Percentiles rank a stretch among this genome's conserved stretches.
Conservation (phyloP, 2,888 invertebrate genomes). For the Glaucopsyche alexis region DNA sequence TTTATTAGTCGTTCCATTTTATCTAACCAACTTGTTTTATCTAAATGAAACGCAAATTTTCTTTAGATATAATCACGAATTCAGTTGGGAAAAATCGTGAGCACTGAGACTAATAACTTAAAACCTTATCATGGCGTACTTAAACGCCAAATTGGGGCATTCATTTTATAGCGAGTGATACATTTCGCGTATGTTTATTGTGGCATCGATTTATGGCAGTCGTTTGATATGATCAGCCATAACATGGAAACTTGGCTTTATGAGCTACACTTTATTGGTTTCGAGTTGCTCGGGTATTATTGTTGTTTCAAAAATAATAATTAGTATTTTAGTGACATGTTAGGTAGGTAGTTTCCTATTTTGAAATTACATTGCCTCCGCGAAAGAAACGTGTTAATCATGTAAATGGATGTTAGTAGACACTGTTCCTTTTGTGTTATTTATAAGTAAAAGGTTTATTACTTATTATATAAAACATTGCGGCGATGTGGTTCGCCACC, state of each 20-base stretch:
- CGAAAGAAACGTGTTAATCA: too few relatives aligned
- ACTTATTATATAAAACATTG: too few relatives aligned
- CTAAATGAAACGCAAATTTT: slow-evolving; percentile 26
- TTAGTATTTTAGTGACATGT: neutral
- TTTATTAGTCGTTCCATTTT: slow-evolving; percentile 16
- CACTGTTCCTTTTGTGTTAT: neutral
- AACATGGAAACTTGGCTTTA: slow-evolving; percentile 19
- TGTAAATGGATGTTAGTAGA: too few relatives aligned
- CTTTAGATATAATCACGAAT: slow-evolving; percentile 16
- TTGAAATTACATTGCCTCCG: too few relatives aligned
- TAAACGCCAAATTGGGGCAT: slow-evolving; percentile 9
- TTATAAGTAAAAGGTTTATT: too few relatives aligned
- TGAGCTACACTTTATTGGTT: neutral
- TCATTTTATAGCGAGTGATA: neutral
- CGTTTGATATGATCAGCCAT: slow-evolving; percentile 24
- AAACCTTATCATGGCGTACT: neutral
- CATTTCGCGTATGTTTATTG: slow-evolving; percentile 13
- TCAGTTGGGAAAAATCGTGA: slow-evolving; percentile 12
- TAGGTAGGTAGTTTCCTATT: neutral
- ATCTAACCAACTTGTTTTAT: slow-evolving; percentile 6
- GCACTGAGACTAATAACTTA: slow-evolving; percentile 16
- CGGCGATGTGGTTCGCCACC: too few relatives aligned
- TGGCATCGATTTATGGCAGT: slow-evolving; percentile 10
- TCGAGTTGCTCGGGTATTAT: neutral
- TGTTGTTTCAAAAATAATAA: neutral